These are phyloP conservation scores for Abrostola triplasia DNA, from an alignment of 2,888 invertebrate genomes.

Conservation along the genomic window DNA sequence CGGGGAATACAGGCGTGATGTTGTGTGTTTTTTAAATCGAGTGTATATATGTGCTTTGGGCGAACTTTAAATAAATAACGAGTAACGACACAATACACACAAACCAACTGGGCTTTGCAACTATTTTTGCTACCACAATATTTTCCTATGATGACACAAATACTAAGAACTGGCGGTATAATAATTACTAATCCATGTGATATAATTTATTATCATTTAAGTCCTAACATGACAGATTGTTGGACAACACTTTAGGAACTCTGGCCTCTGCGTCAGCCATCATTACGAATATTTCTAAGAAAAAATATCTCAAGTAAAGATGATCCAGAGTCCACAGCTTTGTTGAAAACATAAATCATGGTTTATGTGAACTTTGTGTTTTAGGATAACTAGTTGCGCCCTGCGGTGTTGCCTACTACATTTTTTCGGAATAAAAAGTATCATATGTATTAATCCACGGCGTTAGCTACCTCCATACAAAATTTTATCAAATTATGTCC, in stretches of 20 bases:
- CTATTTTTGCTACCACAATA: conserved; percentile 3
- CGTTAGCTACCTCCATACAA: too few species aligned
- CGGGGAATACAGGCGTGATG: too few species aligned
- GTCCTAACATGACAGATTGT: conserved; percentile 20
- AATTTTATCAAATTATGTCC: too few species aligned
- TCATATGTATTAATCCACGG: too few species aligned
- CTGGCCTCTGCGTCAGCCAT: conserved; percentile 2
- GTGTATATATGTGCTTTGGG: too few species aligned
- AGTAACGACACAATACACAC: too few species aligned
- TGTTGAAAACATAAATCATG: conserved; percentile 27
- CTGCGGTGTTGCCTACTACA: too few species aligned
- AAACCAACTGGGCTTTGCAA: not conserved
- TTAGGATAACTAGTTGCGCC: too few species aligned
- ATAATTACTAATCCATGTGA: conserved; percentile 18
- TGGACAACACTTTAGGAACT: conserved; percentile 8
- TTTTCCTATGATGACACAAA: conserved; percentile 24
- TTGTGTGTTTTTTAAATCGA: too few species aligned
- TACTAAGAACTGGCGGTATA: conserved; percentile 24
- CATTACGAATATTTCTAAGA: conserved; percentile 37
- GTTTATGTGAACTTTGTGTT: conserved; percentile 27
- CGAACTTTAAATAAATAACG: too few species aligned
- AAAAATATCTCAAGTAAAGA: conserved; percentile 13
- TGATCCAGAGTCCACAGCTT: conserved; percentile 1
- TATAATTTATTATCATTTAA: conserved; percentile 20
- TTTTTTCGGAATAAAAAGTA: too few species aligned